Conservation (phyloP, 2,888 invertebrate genomes). For the Leptinotarsa peninsularis region DNA sequence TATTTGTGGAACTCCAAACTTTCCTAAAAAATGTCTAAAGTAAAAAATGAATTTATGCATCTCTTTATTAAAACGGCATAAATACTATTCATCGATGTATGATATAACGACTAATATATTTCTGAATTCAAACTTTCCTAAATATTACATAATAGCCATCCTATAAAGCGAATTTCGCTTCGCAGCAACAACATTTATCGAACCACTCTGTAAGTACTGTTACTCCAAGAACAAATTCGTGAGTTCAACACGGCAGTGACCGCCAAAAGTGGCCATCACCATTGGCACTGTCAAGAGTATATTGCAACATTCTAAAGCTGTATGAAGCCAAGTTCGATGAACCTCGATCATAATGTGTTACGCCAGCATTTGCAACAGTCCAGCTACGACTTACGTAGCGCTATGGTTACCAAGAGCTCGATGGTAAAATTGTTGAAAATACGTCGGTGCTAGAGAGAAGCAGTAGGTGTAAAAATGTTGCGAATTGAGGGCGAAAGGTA, state of each 20-base stretch:
- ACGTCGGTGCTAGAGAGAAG: constrained; percentile 51
- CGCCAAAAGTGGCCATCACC: constrained; percentile 54
- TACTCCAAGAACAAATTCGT: constrained; percentile 45
- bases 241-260: constrained; percentile 50
- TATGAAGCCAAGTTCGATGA: constrained; percentile 61
- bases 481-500: constrained; percentile 67
- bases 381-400: constrained; percentile 43
- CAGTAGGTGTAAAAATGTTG: constrained; percentile 66
- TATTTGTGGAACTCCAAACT: too few relatives aligned
- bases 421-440: constrained; percentile 39
- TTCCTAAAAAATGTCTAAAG: too few relatives aligned
- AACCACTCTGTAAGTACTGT: constrained; percentile 35
- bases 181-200: constrained; percentile 1
- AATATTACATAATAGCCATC: not conserved
- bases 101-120: too few relatives aligned
- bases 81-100: too few relatives aligned
- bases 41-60: too few relatives aligned
- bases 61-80: too few relatives aligned
- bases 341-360: constrained; percentile 65
- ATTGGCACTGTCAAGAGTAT: constrained; percentile 50
- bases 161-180: not conserved
- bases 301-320: constrained; percentile 53
- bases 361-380: constrained; percentile 59
- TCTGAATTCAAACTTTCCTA: too few relatives aligned
- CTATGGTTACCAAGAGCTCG: constrained; percentile 26